These are phyloP conservation scores for Acleris holmiana DNA, from an alignment of 2,888 invertebrate genomes.

Conservation along the genomic window DNA sequence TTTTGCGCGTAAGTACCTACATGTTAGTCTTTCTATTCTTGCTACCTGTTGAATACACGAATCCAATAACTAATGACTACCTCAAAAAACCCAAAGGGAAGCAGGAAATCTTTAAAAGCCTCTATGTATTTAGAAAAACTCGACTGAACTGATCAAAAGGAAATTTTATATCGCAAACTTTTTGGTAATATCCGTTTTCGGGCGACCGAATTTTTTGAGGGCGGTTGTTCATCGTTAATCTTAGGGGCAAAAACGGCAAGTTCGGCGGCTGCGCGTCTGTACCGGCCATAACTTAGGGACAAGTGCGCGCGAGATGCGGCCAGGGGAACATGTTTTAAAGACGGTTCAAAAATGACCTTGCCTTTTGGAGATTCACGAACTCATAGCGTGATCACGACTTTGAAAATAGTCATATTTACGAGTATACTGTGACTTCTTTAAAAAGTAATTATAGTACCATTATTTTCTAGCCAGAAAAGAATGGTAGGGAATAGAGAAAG, in stretches of 20 bases:
- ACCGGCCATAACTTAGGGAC: conserved; percentile 71
- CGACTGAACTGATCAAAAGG: conserved; percentile 68
- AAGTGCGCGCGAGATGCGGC: conserved; percentile 75
- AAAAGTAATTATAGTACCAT: too few relatives aligned
- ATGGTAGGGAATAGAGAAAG: too few relatives aligned
- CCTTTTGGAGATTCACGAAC: not conserved
- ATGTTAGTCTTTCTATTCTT: conserved; percentile 14
- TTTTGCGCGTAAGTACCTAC: not conserved
- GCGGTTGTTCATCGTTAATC: conserved; percentile 81
- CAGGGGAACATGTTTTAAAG: conserved; percentile 45
- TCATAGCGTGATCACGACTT: too few relatives aligned
- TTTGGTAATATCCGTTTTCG: conserved; percentile 76
- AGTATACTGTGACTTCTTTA: too few relatives aligned
- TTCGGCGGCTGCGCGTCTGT: conserved; percentile 68
- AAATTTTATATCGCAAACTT: conserved; percentile 75
- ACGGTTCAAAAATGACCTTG: conserved; percentile 37
- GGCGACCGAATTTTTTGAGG: conserved; percentile 79
- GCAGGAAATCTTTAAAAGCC: conserved; percentile 48
- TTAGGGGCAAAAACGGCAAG: conserved; percentile 81
- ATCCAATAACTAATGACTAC: conserved; percentile 10
- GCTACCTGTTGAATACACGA: conserved; percentile 18
- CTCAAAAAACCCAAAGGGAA: conserved; percentile 36
- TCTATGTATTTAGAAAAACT: conserved; percentile 72
- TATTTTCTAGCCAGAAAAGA: too few relatives aligned
- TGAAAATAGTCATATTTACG: too few relatives aligned